These are phyloP conservation scores for Callipepla squamata DNA, from an alignment of 2,113 vertebrate species.

Conservation along the genomic window DNA sequence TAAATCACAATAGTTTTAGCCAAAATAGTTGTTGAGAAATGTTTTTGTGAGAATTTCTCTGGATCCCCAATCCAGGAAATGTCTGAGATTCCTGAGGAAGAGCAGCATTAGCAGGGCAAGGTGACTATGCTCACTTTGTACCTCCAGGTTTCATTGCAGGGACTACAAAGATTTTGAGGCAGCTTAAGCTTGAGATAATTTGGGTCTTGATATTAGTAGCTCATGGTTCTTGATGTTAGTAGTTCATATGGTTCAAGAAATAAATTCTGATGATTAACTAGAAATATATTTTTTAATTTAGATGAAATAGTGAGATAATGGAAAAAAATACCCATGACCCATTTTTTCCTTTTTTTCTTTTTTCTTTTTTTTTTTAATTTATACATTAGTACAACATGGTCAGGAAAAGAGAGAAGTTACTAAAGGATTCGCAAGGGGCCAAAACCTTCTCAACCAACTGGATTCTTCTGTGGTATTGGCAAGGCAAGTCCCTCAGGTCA, in stretches of 20 bases:
- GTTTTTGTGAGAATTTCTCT: conserved; percentile 31
- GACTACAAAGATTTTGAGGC: background rate
- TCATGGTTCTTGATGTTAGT: background rate
- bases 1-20: conserved; percentile 31
- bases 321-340: background rate
- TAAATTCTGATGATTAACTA: background rate
- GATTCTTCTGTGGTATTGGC: background rate
- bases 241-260: background rate
- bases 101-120: background rate
- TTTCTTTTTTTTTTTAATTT: background rate
- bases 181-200: background rate
- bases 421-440: background rate
- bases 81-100: conserved; percentile 43
- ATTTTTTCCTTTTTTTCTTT: background rate
- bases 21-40: conserved; percentile 27
- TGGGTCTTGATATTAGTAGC: background rate
- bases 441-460: background rate
- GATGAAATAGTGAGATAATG: background rate
- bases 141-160: background rate
- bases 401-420: background rate
- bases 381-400: background rate
- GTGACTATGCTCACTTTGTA: background rate
- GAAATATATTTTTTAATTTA: background rate
- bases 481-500: background rate
- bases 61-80: conserved; percentile 39